These are phyloP conservation scores for Pygmarrhopalites habei DNA, from an alignment of 1,140 invertebrate genomes.

Conservation along the genomic window DNA sequence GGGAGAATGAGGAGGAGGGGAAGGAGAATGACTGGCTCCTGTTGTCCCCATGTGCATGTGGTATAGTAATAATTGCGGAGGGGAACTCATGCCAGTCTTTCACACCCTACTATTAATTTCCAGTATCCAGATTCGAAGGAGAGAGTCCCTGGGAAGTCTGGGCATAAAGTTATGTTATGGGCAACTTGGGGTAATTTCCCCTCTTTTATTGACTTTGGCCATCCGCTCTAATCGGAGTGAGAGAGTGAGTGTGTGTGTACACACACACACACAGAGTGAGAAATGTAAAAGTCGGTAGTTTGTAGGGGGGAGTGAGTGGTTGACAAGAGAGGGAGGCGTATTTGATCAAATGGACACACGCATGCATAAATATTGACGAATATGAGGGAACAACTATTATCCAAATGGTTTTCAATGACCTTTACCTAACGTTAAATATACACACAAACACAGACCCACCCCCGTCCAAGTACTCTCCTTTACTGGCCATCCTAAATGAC, in stretches of 20 bases:
- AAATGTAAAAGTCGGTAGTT: too few relatives aligned
- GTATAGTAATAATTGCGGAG: background rate
- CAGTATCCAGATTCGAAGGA: background rate
- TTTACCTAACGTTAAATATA: too few relatives aligned
- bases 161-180: background rate
- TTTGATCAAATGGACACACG: background rate
- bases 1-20: too few relatives aligned
- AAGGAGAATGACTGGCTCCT: too few relatives aligned
- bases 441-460: too few relatives aligned
- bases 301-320: too few relatives aligned
- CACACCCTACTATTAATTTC: constrained; percentile 8
- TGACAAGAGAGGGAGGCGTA: background rate
- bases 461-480: too few relatives aligned
- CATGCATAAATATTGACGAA: constrained; percentile 2
- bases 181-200: constrained; percentile 4
- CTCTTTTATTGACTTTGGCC: constrained; percentile 9
- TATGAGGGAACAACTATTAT: background rate
- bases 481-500: too few relatives aligned
- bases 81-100: background rate
- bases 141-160: too few relatives aligned
- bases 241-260: too few relatives aligned
- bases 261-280: too few relatives aligned
- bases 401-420: constrained; percentile 1
- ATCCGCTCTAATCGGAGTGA: background rate
- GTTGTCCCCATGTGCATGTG: too few relatives aligned